Evolutionary conservation across 2,797 vertebrate genomes (phyloP), one percentile per base, ranked within the genome.

Genomic region (Ctenopoma kingsleyae): DNA sequence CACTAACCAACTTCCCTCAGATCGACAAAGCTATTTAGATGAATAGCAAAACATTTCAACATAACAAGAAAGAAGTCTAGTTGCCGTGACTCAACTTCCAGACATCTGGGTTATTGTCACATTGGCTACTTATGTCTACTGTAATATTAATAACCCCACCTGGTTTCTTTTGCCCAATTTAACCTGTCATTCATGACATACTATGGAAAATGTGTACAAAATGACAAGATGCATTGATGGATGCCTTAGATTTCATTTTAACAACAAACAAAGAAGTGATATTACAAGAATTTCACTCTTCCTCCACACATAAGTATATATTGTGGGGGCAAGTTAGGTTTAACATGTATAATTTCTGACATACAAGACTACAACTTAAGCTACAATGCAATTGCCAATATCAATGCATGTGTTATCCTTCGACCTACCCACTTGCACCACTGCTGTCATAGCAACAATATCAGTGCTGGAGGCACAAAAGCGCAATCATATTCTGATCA

Each of bases 371-470:
- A 32, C n/a, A 54, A 66, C 57, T 79, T 58, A 46, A 52, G 50
- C 27, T 60, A 19, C 57, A 20, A 46, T 56, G 20, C 67, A 55
- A 75, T 71, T 62, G 11, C 59, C 53, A 23, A 76, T 35, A 60
- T 80, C 66, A 60, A 53, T 69, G 40, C 58, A 75, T 84, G 71
- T 41, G 55, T 68, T 74, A 68, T 68, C 63, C 55, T 56, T 60
- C 2, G 13, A 67, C 47, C 63, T 43, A 43, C 59, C 53, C 51
- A 55, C 68, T 82, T 50, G 36, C 27, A 74, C 51, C 41, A 23
- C 20, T 41, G 82, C 81, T 87, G 81, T 81, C 81, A 86, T 82
- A 58, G 85, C 87, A 87, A 84, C 86, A 63, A 65, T 61, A 72
- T 80, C 77, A 67, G 48, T n/a, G 62, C 77, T 64, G 43, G 40